Percentiles rank a stretch among this genome's conserved stretches.
Conservation (phyloP, 2,888 invertebrate species). For the Gordius sp. region DNA sequence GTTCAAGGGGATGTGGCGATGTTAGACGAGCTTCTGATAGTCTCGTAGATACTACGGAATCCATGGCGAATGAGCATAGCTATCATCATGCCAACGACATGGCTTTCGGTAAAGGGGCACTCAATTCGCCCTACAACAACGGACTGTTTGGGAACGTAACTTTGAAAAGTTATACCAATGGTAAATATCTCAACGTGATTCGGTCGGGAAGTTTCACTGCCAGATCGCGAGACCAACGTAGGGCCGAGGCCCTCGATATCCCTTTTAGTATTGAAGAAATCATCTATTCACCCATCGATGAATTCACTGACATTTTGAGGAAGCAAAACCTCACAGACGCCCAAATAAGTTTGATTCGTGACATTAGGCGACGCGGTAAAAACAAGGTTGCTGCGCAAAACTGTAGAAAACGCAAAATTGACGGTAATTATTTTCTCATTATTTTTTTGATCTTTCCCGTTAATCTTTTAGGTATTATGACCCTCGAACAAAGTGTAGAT, state of each 20-base stretch:
- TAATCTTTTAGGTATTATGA: background rate
- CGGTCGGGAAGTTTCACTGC: slow-evolving; percentile 9
- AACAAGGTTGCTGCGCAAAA: slow-evolving; percentile 84
- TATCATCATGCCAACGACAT: too few species aligned
- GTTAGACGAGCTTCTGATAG: too few species aligned
- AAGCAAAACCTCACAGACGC: slow-evolving; percentile 71
- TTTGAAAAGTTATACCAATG: too few species aligned
- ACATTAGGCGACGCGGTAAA: slow-evolving; percentile 46
- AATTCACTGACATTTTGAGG: slow-evolving; percentile 74
- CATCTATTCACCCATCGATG: slow-evolving; percentile 81
- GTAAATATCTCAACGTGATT: too few species aligned
- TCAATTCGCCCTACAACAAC: too few species aligned
- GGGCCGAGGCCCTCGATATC: slow-evolving; percentile 28
- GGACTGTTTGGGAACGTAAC: too few species aligned
- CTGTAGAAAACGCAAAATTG: slow-evolving; percentile 64
- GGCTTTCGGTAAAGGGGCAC: too few species aligned
- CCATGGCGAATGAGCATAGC: too few species aligned
- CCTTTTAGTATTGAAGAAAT: slow-evolving; percentile 63
- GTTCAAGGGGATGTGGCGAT: too few species aligned
- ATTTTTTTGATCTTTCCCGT: background rate
- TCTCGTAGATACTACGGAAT: too few species aligned
- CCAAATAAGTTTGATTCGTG: slow-evolving; percentile 65
- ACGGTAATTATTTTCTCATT: slow-evolving; percentile 17
- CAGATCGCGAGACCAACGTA: slow-evolving; percentile 23
- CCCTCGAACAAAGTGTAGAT: background rate